Evolutionary conservation across 2,888 invertebrate genomes (phyloP).

Genomic region (Caradrina clavipalpis): DNA sequence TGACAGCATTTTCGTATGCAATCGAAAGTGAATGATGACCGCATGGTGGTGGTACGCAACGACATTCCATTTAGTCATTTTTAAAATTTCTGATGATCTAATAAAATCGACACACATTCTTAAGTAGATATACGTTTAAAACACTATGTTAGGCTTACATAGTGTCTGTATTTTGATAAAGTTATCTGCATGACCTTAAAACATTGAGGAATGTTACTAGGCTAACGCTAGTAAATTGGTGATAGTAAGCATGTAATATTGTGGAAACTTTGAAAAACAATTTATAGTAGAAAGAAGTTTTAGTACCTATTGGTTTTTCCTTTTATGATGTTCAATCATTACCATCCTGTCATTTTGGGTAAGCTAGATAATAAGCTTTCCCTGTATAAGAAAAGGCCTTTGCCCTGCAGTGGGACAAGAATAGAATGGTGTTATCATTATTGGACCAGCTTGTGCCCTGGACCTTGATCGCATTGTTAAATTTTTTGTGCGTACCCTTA

Average conservation of each 20-base stretch:
- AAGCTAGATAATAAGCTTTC: not conserved
- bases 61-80: not conserved
- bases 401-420: too few relatives aligned
- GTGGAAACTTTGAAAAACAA: constrained; percentile 3
- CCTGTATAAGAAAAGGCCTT: too few relatives aligned
- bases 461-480: too few relatives aligned
- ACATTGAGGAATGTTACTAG: constrained; percentile 26
- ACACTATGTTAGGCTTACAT: constrained; percentile 7
- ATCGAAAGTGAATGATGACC: not conserved
- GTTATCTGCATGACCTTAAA: constrained; percentile 41
- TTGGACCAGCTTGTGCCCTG: too few relatives aligned
- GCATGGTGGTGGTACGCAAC: not conserved
- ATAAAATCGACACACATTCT: constrained; percentile 8
- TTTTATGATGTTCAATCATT: not conserved
- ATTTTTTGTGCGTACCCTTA: too few relatives aligned
- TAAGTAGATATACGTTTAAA: constrained; percentile 1
- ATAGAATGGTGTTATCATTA: too few relatives aligned
- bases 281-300: not conserved
- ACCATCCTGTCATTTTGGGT: not conserved
- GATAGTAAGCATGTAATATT: constrained; percentile 3
- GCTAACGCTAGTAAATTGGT: constrained; percentile 11
- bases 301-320: not conserved
- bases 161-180: constrained; percentile 12
- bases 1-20: too few relatives aligned
- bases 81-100: constrained; percentile 1